Evolutionary conservation across 2,797 vertebrate genomes (phyloP), one percentile per base, ranked within the genome.

Genomic region (Phaenicophaeus curvirostris): DNA sequence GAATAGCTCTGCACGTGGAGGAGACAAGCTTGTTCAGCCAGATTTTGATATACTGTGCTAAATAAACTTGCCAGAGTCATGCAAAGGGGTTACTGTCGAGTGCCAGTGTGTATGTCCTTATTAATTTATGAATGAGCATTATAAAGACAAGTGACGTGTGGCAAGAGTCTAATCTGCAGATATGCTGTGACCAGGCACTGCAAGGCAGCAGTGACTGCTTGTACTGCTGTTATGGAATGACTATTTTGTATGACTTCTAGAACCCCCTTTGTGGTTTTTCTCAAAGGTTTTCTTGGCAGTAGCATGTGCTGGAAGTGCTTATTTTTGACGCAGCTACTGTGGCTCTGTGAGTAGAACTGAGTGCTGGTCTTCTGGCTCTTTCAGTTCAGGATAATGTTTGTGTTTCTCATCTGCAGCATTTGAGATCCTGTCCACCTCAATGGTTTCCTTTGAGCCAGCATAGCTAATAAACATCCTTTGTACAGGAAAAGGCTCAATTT

Each of bases 401-500:
- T 71, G 87, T 92, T 96, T 71, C 91, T 91, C 85, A 48, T 94
- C 59, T 95, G 58, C 67, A 66, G 67, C 2, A 0, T 90, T 82
- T 0, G 0, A 33, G 72, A 83, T 93, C 90, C 90, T 87, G 90
- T 46, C 67, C 59, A 79, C 93, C 48, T 91, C 39, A 41, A 59
- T 73, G 74, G 67, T 59, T 96, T 96, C 91, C 80, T 89, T 88
- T 53, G 62, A 91, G 55, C 48, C 28, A n/a, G 16, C 1, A 0
- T 11, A 21, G 37, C 54, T 57, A 33, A 90, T 91, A 93, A 96
- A 96, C 94, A 96, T 96, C 93, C 80, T 91, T 74, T 82, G 59
- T 50, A 28, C 59, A 57, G 55, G 14, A 89, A 15, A 81, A 39
- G 4, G 24, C n/a, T 88, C 48, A 55, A 6, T 30, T 54, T 62